Evolutionary conservation across 1,140 invertebrate genomes (phyloP).

Genomic region (Elysia chlorotica): DNA sequence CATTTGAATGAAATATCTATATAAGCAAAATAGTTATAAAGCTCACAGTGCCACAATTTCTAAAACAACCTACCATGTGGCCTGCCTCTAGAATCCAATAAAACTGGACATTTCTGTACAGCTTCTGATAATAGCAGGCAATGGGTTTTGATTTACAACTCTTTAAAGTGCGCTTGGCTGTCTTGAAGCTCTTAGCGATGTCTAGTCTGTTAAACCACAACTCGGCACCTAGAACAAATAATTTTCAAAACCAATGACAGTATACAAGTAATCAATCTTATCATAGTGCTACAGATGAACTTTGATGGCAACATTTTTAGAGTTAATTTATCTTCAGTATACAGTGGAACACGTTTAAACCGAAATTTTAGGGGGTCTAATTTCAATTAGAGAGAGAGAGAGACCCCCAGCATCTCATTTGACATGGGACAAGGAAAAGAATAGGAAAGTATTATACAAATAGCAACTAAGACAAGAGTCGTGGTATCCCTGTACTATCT

Average conservation of each 20-base stretch:
- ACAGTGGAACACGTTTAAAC: neutral
- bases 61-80: conserved; percentile 70
- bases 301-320: neutral
- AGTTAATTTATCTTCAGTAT: neutral
- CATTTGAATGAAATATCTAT: no score
- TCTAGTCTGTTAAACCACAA: conserved; percentile 76
- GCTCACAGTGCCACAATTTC: no score
- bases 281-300: neutral
- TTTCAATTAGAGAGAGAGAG: no score
- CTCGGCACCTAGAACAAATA: conserved; percentile 66
- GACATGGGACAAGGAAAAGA: no score
- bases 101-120: conserved; percentile 72
- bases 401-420: neutral
- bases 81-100: conserved; percentile 77
- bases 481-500: no score
- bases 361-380: neutral
- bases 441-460: no score
- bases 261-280: neutral
- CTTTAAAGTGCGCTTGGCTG: conserved; percentile 65
- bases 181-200: conserved; percentile 66
- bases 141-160: conserved; percentile 61
- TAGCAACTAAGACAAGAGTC: no score
- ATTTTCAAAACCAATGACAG: neutral
- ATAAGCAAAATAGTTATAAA: no score
- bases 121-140: conserved; percentile 73